phyloP scores from a whole-genome alignment of 2,113 vertebrate species.

The Psephotus haematonotus region DNA sequence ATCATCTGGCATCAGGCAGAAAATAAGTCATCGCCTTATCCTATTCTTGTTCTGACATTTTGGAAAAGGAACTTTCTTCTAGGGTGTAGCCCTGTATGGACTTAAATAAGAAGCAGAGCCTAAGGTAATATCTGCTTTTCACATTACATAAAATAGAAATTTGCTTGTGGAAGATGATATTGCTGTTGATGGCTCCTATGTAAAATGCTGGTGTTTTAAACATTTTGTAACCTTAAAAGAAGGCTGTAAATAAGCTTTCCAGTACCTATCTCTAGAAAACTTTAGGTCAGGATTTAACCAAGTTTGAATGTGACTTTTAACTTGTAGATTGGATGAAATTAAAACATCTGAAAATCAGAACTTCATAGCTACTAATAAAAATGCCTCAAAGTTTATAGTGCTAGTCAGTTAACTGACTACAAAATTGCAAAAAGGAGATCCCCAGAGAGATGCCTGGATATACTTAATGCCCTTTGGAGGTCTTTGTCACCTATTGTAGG shows the following conservation, averaged over 20 bases:
- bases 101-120: conserved; percentile 1
- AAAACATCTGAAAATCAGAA: neutral
- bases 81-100: neutral
- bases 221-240: neutral
- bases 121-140: neutral
- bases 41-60: conserved; percentile 46
- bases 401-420: neutral
- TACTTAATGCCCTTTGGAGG: neutral
- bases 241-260: neutral
- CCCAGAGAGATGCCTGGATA: neutral
- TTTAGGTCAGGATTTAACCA: neutral
- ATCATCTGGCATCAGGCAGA: conserved; percentile 35
- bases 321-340: neutral
- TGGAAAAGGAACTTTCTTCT: conserved; percentile 26
- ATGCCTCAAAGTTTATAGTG: neutral
- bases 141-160: conserved; percentile 4
- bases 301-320: neutral
- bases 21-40: conserved; percentile 44
- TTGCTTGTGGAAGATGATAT: neutral
- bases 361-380: neutral
- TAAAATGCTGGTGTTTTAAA: neutral
- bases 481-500: neutral
- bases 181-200: neutral
- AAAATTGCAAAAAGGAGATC: neutral
- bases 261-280: neutral